phyloP scores from a whole-genome alignment of 2,888 invertebrate species.

The Serripes groenlandicus region DNA sequence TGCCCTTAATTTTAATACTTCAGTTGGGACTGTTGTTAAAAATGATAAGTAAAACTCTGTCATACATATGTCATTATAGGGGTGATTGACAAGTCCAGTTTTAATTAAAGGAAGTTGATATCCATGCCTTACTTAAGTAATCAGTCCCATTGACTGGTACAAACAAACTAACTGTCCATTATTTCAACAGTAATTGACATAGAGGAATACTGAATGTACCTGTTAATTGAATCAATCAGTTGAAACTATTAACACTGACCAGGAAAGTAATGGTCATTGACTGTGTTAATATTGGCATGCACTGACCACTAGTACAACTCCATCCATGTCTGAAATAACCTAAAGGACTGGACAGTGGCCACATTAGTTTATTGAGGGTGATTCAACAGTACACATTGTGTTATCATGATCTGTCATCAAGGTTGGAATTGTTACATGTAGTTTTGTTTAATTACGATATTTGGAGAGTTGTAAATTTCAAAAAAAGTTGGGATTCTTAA shows the following conservation, averaged over 20 bases:
- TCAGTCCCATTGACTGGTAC: neutral
- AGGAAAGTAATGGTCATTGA: neutral
- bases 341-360: too few relatives aligned
- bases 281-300: neutral
- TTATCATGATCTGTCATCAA: constrained; percentile 12
- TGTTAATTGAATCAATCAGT: neutral
- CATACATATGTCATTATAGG: neutral
- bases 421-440: neutral
- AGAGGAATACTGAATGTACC: neutral
- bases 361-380: too few relatives aligned
- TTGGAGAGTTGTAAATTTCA: too few relatives aligned
- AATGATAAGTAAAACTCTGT: neutral
- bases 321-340: too few relatives aligned
- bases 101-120: constrained; percentile 21
- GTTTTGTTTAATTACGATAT: too few relatives aligned
- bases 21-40: too few relatives aligned
- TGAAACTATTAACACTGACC: too few relatives aligned
- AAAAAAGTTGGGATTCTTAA: too few relatives aligned
- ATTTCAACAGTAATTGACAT: constrained; percentile 8
- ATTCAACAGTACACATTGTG: neutral
- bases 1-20: too few relatives aligned
- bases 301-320: neutral
- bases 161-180: constrained; percentile 1
- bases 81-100: constrained; percentile 10
- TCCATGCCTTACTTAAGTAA: constrained; percentile 10